Evolutionary conservation across 1,140 invertebrate genomes (phyloP).

Genomic region (Harlomillsia oculata): DNA sequence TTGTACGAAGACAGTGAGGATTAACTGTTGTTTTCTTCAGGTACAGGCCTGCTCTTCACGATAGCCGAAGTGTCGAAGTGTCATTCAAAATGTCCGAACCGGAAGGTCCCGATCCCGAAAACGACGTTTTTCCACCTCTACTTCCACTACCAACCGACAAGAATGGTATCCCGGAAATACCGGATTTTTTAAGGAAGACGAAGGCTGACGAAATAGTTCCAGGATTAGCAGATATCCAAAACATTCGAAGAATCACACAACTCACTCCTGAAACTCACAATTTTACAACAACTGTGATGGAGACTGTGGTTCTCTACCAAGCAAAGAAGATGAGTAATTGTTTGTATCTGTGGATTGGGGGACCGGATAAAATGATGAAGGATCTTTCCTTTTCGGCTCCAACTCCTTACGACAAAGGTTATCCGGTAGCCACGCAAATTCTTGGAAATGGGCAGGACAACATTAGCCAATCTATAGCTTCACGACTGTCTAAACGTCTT

Average conservation of each 20-base stretch:
- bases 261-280: neutral
- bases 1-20: too few relatives aligned
- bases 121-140: neutral
- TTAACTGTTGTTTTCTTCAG: too few relatives aligned
- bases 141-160: neutral
- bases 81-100: too few relatives aligned
- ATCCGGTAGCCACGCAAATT: conserved; percentile 19
- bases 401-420: conserved; percentile 13
- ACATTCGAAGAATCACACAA: neutral
- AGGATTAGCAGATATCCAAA: neutral
- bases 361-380: conserved; percentile 5
- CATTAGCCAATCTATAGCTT: conserved; percentile 12
- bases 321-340: conserved; percentile 12
- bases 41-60: too few relatives aligned
- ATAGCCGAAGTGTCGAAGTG: too few relatives aligned
- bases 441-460: conserved; percentile 8
- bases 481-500: conserved; percentile 14
- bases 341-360: conserved; percentile 17
- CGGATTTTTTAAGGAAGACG: neutral
- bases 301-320: conserved; percentile 9
- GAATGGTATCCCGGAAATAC: neutral
- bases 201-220: neutral
- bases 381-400: conserved; percentile 7
- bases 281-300: conserved; percentile 9
- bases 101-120: too few relatives aligned